Conservation (phyloP, 2,888 invertebrate species). For the Dasypogon diadema region DNA sequence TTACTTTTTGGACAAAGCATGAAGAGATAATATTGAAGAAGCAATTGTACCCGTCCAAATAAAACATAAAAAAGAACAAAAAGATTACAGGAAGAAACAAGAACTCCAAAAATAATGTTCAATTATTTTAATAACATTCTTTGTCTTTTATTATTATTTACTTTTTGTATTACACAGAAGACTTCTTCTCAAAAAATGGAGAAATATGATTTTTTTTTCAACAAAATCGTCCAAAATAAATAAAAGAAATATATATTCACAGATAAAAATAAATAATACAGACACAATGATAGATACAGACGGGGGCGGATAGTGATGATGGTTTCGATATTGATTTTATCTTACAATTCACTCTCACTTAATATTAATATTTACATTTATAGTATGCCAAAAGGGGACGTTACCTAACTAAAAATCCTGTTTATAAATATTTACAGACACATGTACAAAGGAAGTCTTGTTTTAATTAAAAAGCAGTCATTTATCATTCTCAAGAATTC, state of each 20-base stretch:
- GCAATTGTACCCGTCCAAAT: no score
- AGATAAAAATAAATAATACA: conserved; percentile 19
- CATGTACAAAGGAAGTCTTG: background rate
- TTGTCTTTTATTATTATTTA: background rate
- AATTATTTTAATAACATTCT: conserved; percentile 13
- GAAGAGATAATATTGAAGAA: no score
- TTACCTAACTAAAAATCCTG: background rate
- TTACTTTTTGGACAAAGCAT: no score
- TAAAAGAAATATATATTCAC: background rate
- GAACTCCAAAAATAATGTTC: background rate
- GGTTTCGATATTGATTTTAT: conserved; percentile 10
- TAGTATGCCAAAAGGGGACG: background rate
- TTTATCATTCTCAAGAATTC: conserved; percentile 53
- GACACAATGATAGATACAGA: background rate
- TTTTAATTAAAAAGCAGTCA: background rate
- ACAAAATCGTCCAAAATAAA: conserved; percentile 10
- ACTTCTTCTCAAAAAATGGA: background rate
- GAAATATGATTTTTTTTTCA: background rate
- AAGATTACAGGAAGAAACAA: background rate
- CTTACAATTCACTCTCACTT: conserved; percentile 10
- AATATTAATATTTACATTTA: background rate
- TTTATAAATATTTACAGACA: conserved; percentile 13
- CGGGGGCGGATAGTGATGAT: conserved; percentile 44
- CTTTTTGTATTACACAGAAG: background rate
- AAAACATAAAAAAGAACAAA: background rate